Evolutionary conservation across 2,888 invertebrate species (phyloP).

Genomic region (Hermaeophaga mercurialis): DNA sequence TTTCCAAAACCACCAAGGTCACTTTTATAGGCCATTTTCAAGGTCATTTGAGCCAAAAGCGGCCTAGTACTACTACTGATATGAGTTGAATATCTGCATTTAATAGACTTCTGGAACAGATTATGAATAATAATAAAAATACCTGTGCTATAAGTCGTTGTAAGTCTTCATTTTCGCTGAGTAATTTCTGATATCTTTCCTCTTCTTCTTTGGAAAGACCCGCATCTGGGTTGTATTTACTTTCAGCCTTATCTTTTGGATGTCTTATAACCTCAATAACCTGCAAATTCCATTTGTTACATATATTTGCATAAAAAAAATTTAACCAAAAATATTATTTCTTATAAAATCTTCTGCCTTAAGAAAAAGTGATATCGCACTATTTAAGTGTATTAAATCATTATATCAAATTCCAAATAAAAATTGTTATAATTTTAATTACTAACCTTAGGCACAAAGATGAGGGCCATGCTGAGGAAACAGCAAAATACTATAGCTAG

Average conservation of each 20-base stretch:
- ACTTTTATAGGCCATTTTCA: too few relatives aligned
- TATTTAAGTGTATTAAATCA: too few relatives aligned
- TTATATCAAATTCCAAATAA: too few relatives aligned
- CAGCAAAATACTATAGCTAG: constrained; percentile 97
- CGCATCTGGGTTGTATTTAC: constrained; percentile 83
- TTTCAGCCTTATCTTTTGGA: constrained; percentile 86
- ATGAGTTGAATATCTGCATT: background rate
- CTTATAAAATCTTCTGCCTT: too few relatives aligned
- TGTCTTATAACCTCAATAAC: constrained; percentile 90
- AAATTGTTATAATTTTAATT: too few relatives aligned
- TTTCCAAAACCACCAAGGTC: too few relatives aligned
- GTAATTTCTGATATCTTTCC: constrained; percentile 89
- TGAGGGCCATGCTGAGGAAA: constrained; percentile 97
- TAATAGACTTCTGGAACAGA: background rate
- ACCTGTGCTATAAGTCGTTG: constrained; percentile 95
- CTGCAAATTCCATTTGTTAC: too few relatives aligned
- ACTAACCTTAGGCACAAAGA: constrained; percentile 95
- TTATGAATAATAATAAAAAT: background rate
- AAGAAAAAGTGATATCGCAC: too few relatives aligned
- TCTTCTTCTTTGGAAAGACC: constrained; percentile 90
- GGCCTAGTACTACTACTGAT: too few relatives aligned
- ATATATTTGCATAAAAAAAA: too few relatives aligned
- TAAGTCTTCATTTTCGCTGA: constrained; percentile 94
- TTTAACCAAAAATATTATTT: too few relatives aligned
- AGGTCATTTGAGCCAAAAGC: too few relatives aligned